Base-by-base conservation (phyloP, 2,113 vertebrate genomes). In the Antechinus flavipes region DNA sequence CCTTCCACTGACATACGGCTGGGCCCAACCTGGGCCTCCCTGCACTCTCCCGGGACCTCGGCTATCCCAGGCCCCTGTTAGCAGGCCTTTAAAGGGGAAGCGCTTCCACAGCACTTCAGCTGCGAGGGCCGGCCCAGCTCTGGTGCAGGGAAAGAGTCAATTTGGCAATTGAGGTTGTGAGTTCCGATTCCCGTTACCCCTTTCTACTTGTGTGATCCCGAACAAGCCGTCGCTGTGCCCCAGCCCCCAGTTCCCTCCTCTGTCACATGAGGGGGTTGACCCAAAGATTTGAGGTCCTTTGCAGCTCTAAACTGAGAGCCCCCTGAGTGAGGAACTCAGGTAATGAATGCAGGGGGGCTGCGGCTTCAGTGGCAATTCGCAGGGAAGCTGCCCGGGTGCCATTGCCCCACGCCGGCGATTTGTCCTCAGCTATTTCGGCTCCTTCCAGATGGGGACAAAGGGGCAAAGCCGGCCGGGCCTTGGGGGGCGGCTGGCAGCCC, bases 361-460 rank as follows among this genome's bases (percentile, higher is more conserved):
- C 4, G 68, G n/a, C 97, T 97, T 96, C 46, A 35, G 97, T 76
- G 90, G 91, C 91, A 93, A 16, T 50, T 92, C 12, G 94, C 96
- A 95, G 95, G 94, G 97, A 97, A 97, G 96, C 96, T 76, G 93
- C 97, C 95, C 97, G 91, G 42, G 90, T 7, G 49, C 49, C 49
- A 8, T 5, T 49, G 49, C 49, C 89, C 95, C 90, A 9, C 95
- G 96, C 97, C 97, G 97, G 96, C 92, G 93, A n/a, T 94, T 97
- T 35, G 95, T 97, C 98, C 98, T 98, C 98, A 98, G 96, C 95
- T 98, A 96, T 98, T 98, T 98, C 98, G 47, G 94, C 91, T 97
- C 97, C 93, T 94, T 84, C 55, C 76, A 93, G 93, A 97, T 96
- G 95, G 91, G 97, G 97, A 98, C 97, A 98, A 98, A 97, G 98